phyloP scores from a whole-genome alignment of 2,113 vertebrate species.

The Trichomycterus rosablanca region DNA sequence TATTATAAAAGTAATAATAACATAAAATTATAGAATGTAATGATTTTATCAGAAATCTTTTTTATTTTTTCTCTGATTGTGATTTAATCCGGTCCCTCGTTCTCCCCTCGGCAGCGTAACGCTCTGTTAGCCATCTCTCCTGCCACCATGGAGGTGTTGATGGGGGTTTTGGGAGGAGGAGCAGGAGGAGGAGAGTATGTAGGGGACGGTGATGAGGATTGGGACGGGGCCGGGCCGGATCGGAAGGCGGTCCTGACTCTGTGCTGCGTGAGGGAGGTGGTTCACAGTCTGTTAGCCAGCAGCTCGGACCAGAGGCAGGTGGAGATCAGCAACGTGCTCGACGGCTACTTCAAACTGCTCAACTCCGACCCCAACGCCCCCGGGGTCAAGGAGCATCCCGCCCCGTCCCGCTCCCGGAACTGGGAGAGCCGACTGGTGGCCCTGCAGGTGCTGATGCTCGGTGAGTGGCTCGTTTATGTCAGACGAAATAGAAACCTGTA shows the following conservation, averaged over 20 bases:
- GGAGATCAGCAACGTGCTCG: conserved; percentile 86
- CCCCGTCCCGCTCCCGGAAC: conserved; percentile 62
- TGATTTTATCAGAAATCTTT: too few relatives aligned
- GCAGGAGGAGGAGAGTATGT: conserved; percentile 87
- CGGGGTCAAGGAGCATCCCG: conserved; percentile 60
- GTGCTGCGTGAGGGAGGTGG: conserved; percentile 90
- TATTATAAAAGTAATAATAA: too few relatives aligned
- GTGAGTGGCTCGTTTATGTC: conserved; percentile 72
- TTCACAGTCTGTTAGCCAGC: conserved; percentile 87
- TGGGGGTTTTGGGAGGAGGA: conserved; percentile 86
- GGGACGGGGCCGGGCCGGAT: conserved; percentile 79
- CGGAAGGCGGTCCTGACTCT: conserved; percentile 85
- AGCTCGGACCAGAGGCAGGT: conserved; percentile 97
- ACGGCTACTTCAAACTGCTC: conserved; percentile 96
- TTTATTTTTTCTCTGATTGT: too few relatives aligned
- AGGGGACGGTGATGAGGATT: conserved; percentile 70
- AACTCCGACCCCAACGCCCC: conserved; percentile 86
- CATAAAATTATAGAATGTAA: too few relatives aligned
- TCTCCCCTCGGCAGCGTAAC: conserved; percentile 75
- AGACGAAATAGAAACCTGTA: too few relatives aligned
- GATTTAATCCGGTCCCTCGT: not conserved
- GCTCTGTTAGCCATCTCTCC: conserved; percentile 93
- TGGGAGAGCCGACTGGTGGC: conserved; percentile 90
- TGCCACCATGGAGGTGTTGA: conserved; percentile 95
- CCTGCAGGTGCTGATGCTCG: conserved; percentile 92